Conservation (phyloP, 2,113 vertebrate species). For the Barnardius zonarius region DNA sequence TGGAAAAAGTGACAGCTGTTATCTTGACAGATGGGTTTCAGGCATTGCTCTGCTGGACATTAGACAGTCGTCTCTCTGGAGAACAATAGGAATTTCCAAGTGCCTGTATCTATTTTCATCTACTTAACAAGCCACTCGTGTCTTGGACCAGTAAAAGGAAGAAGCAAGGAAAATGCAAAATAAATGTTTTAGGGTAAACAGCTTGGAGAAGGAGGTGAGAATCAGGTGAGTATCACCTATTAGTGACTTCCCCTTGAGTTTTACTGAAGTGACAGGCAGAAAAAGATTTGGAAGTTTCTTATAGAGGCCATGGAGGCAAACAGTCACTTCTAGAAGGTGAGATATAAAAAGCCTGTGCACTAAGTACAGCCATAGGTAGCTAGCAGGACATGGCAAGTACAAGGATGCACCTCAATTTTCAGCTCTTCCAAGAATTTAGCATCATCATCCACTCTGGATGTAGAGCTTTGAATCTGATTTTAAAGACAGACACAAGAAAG, state of each 20-base stretch:
- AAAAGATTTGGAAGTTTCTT: not conserved
- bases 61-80: not conserved
- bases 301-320: not conserved
- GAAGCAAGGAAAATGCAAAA: not conserved
- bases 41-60: slow-evolving; percentile 27
- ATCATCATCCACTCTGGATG: not conserved
- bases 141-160: not conserved
- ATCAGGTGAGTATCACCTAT: not conserved
- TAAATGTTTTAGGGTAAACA: not conserved
- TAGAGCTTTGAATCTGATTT: not conserved
- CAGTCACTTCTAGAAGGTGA: not conserved
- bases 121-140: not conserved
- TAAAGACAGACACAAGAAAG: not conserved
- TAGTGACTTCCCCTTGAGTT: not conserved
- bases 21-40: slow-evolving; percentile 52
- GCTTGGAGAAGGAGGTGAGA: not conserved
- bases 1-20: slow-evolving; percentile 62
- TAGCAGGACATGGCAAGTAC: not conserved
- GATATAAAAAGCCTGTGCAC: not conserved
- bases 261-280: not conserved
- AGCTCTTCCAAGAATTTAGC: not conserved
- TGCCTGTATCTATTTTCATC: slow-evolving; percentile 24
- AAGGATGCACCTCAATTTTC: not conserved
- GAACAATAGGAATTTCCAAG: slow-evolving; percentile 57
- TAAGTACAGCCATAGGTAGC: not conserved